Base-by-base conservation (phyloP, 2,888 invertebrate species). In the Coleophora flavipennella region DNA sequence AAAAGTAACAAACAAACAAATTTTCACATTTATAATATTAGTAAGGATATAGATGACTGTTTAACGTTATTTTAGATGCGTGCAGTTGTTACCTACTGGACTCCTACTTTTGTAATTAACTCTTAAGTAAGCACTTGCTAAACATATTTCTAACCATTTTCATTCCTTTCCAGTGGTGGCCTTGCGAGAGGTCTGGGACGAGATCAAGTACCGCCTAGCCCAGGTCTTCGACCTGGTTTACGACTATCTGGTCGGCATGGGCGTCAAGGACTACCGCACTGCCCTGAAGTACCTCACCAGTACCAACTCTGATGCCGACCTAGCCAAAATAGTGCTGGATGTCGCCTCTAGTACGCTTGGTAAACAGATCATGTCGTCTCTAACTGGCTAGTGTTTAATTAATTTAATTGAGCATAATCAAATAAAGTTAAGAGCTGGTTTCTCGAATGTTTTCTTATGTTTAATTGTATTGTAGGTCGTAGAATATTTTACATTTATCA, bases 181-280 rank as follows among this genome's bases (percentile, higher is more conserved):
- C 1, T 75, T 83, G 78, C 54, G 81, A 32, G 74, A 78, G 1
- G 50, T 78, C 27, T 83, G 83, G 83, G 41, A 63, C 1, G 76
- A 80, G 0, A 56, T 83, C 29, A 77, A 62, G 36, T 52, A 48
- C 0, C 68, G 73, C 38, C 52, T 83, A 0, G 50, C 59, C 0
- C 80, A 78, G 6, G 34, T 84, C 6, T 68, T 73, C 37, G 79
- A 81, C 13, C 59, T 83, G 2, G 81, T 80, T 0, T 84, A 80
- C 39, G 81, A 84, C 45, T 81, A 74, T 45, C 52, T 83, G 3
- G 69, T 72, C 1, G 79, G 79, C 0, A 45, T 84, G 44, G 80
- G 78, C 0, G 38, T 84, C 11, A 60, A 73, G 0, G 80, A 83
- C 46, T 84, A 84, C 50, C 54, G 51, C 36, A 59, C 53, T 3